Evolutionary conservation across 2,888 invertebrate genomes (phyloP), one percentile per base, ranked within the genome.

Genomic region (Globia sparganii): DNA sequence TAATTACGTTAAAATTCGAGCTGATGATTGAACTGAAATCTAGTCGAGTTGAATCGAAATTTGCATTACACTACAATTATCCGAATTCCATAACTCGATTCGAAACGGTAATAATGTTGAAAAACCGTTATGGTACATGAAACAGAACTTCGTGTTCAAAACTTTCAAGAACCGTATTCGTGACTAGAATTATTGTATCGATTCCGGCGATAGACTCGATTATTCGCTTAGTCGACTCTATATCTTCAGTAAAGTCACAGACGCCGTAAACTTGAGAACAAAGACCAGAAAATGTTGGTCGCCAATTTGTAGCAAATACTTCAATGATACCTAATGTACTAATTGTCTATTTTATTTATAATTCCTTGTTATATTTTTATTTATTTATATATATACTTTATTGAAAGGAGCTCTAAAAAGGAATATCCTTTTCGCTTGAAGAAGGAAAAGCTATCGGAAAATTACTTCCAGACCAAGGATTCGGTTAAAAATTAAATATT

Each of bases 141-240:
- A 87, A 81, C 71, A 74, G 72, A 81, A 83, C 76, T 83, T 62
- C 81, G 71, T 75, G 81, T 72, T 77, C 79, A 8, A 71, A 86
- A 87, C 67, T 87, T 86, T 81, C 80, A 61, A 80, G 84, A 81
- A 78, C 70, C 37, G 78, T 77, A 85, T 87, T 81, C 86, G 86
- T 88, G 85, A 86, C 83, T 78, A 25, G 81, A 86, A 85, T 79
- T 11, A 87, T 86, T 77, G 71, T 81, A 81, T 86, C 83, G 85
- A 81, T 79, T 75, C 59, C 67, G 53, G 28, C 75, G 61, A 62
- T 80, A 62, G 80, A 78, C 76, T 80, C 75, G 85, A 85, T 85
- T 81, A 81, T 80, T 83, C 83, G 83, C 77, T 83, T 80, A 78
- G 75, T 75, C 66, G 75, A 72, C 59, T 78, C 69, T 80, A 75